phyloP scores from a whole-genome alignment of 2,797 vertebrate genomes.

The Chaunax sp. region DNA sequence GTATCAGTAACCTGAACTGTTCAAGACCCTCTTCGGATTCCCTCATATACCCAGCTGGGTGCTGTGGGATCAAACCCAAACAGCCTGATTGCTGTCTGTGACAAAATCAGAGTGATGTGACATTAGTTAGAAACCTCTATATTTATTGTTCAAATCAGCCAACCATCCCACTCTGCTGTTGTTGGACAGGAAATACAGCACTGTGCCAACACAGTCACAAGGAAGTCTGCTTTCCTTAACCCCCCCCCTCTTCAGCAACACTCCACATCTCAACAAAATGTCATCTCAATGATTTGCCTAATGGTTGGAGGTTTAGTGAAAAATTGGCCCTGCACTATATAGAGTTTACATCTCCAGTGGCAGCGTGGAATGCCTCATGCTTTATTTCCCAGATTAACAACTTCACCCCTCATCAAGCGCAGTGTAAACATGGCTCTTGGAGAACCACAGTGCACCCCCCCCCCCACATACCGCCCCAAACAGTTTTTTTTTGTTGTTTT shows the following conservation, averaged over 20 bases:
- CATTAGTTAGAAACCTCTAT: conserved; percentile 68
- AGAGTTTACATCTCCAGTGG: conserved; percentile 61
- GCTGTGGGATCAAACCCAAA: conserved; percentile 68
- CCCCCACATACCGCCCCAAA: conserved; percentile 3
- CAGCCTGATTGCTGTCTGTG: conserved; percentile 74
- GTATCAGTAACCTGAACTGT: conserved; percentile 54
- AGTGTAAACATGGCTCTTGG: conserved; percentile 78
- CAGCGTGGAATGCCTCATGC: conserved; percentile 71
- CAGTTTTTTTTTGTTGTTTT: conserved; percentile 53
- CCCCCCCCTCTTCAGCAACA: not conserved
- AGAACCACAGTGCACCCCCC: conserved; percentile 31
- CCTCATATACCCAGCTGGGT: conserved; percentile 14
- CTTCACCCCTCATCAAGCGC: conserved; percentile 80
- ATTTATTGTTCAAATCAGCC: conserved; percentile 82
- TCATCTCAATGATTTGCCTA: conserved; percentile 40
- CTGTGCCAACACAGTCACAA: conserved; percentile 65
- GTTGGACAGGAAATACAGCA: conserved; percentile 76
- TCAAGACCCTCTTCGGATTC: conserved; percentile 33
- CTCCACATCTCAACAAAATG: conserved; percentile 42
- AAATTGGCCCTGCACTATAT: conserved; percentile 4
- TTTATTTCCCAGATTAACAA: conserved; percentile 81
- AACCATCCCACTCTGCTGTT: conserved; percentile 77
- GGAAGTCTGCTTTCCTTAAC: conserved; percentile 69
- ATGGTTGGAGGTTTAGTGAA: conserved; percentile 33
- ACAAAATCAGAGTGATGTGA: conserved; percentile 57